These are phyloP conservation scores for Oxystoma pomonae DNA, from an alignment of 2,888 invertebrate genomes.

Conservation along the genomic window DNA sequence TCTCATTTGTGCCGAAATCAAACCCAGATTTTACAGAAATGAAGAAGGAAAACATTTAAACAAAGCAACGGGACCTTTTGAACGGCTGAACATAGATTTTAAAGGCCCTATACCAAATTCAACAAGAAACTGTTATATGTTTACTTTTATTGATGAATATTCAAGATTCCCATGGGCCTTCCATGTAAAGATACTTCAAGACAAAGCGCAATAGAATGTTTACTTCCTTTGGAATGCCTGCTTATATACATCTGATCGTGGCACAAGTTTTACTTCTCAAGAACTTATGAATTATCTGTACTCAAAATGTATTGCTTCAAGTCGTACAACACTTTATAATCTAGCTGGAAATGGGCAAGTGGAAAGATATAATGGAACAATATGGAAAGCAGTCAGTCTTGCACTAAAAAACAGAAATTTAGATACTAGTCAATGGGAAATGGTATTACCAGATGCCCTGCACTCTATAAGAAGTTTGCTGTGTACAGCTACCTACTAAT, in stretches of 20 bases:
- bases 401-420: background rate
- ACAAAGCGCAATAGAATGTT: slow-evolving; percentile 2
- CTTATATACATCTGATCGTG: slow-evolving; percentile 10
- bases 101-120: too few relatives aligned
- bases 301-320: slow-evolving; percentile 9
- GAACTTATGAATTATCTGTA: slow-evolving; percentile 5
- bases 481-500: background rate
- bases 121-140: too few relatives aligned
- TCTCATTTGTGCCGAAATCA: background rate
- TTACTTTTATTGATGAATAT: slow-evolving; percentile 1
- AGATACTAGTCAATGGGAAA: background rate
- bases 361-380: background rate
- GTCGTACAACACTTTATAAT: slow-evolving; percentile 2
- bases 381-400: background rate
- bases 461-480: too few relatives aligned
- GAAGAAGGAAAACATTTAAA: background rate
- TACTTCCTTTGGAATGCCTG: slow-evolving; percentile 8
- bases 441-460: background rate
- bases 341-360: background rate
- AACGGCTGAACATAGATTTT: background rate
- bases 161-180: slow-evolving; percentile 8
- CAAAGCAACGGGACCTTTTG: background rate
- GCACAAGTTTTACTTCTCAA: slow-evolving; percentile 5
- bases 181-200: slow-evolving; percentile 11
- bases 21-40: background rate